These are phyloP conservation scores for Meriones psammophilus DNA, from an alignment of 2,797 vertebrate genomes.

Conservation along the genomic window DNA sequence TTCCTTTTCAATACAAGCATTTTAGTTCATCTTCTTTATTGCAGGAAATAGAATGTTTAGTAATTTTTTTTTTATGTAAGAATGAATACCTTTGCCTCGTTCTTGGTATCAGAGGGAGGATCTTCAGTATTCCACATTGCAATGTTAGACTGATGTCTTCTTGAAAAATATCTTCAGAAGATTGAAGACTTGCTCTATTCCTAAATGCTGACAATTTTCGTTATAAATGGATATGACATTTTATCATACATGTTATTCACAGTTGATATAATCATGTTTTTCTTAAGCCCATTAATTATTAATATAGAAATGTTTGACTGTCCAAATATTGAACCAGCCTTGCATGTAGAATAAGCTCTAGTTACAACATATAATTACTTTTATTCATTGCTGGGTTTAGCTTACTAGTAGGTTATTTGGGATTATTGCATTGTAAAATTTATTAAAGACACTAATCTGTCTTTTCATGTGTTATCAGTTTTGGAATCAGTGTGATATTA, in stretches of 20 bases:
- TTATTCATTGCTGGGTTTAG: slow-evolving; percentile 21
- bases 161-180: neutral
- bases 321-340: neutral
- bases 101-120: neutral
- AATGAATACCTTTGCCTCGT: neutral
- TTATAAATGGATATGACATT: neutral
- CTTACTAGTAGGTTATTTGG: neutral
- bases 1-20: neutral
- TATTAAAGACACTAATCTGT: neutral
- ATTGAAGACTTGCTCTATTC: neutral
- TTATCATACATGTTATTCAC: neutral
- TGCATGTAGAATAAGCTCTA: neutral
- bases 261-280: neutral
- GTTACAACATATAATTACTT: neutral
- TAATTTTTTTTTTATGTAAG: neutral
- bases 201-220: neutral
- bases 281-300: neutral
- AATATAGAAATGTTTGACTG: neutral
- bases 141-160: neutral
- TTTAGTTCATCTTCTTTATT: neutral
- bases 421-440: slow-evolving; percentile 13
- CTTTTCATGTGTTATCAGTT: neutral
- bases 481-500: neutral
- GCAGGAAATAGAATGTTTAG: neutral
- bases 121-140: neutral